Conservation (phyloP, 2,888 invertebrate species). For the Cartodere bifasciata region DNA sequence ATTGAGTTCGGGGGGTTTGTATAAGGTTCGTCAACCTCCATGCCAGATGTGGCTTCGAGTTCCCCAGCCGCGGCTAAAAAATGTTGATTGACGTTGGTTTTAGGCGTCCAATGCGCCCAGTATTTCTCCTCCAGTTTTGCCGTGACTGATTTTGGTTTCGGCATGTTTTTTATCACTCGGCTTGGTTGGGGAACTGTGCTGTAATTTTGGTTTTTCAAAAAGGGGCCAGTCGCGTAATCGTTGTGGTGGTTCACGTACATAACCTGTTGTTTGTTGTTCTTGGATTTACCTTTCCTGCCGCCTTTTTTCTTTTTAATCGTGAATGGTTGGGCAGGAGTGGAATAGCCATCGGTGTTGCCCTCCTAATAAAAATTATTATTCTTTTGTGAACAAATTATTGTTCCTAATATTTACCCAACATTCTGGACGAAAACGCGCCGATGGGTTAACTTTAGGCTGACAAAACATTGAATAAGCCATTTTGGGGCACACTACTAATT, state of each 20-base stretch:
- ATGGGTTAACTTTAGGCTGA: too few relatives aligned
- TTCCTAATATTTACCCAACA: too few relatives aligned
- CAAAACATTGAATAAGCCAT: too few relatives aligned
- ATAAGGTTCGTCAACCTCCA: too few relatives aligned
- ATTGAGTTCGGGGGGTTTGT: too few relatives aligned
- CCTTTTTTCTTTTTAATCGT: conserved; percentile 1
- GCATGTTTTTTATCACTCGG: background rate
- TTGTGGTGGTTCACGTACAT: background rate
- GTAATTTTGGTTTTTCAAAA: background rate
- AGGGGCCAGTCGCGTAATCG: background rate
- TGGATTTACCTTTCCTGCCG: background rate
- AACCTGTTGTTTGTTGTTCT: background rate
- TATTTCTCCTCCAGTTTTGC: conserved; percentile 31
- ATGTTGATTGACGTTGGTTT: too few relatives aligned
- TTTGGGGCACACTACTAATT: too few relatives aligned
- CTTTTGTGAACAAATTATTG: too few relatives aligned
- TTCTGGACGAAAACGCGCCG: too few relatives aligned
- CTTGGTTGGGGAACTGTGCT: background rate
- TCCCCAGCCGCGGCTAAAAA: conserved; percentile 3
- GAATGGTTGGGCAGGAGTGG: too few relatives aligned
- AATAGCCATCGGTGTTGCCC: too few relatives aligned
- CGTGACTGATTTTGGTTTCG: conserved; percentile 17
- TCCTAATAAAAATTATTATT: too few relatives aligned
- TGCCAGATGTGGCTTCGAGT: conserved; percentile 1
- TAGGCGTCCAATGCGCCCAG: conserved; percentile 33